Conservation (phyloP, 2,797 vertebrate genomes). For the Erithacus rubecula region DNA sequence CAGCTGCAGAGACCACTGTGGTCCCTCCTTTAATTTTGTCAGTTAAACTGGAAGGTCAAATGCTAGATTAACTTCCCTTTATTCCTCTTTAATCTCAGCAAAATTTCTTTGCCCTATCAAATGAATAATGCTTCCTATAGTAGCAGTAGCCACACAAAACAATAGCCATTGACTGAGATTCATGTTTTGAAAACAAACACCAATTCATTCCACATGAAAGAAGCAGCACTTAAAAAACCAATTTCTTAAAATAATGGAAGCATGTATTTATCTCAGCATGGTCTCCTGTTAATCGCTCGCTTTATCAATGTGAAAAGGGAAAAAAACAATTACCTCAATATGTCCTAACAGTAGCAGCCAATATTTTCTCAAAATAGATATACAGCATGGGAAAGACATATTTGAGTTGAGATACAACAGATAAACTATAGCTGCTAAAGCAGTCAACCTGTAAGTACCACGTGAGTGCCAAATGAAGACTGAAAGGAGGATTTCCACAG, state of each 20-base stretch:
- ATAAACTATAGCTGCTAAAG: not conserved
- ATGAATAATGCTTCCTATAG: not conserved
- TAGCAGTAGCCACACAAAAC: too few relatives aligned
- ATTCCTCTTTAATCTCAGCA: not conserved
- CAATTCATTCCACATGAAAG: not conserved
- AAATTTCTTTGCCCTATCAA: not conserved
- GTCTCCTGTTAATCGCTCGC: not conserved
- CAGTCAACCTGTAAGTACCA: not conserved
- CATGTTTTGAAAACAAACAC: not conserved
- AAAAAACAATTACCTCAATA: not conserved
- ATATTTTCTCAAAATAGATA: not conserved
- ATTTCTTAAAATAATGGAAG: not conserved
- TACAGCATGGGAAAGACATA: not conserved
- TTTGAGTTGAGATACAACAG: not conserved
- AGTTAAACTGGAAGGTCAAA: not conserved
- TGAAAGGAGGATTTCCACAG: not conserved
- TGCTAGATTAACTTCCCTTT: not conserved
- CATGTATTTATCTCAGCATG: not conserved
- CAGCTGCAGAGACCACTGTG: not conserved
- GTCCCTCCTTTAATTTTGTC: not conserved
- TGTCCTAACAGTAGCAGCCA: not conserved
- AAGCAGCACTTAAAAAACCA: not conserved
- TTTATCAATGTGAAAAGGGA: not conserved
- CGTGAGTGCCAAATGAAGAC: not conserved
- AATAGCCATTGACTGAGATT: not conserved